A percentile compares a stretch with the other conserved stretches of the same genome.
These are phyloP conservation scores for Tympanoctomys barrerae DNA, from an alignment of 2,797 vertebrate species.

Conservation along the genomic window DNA sequence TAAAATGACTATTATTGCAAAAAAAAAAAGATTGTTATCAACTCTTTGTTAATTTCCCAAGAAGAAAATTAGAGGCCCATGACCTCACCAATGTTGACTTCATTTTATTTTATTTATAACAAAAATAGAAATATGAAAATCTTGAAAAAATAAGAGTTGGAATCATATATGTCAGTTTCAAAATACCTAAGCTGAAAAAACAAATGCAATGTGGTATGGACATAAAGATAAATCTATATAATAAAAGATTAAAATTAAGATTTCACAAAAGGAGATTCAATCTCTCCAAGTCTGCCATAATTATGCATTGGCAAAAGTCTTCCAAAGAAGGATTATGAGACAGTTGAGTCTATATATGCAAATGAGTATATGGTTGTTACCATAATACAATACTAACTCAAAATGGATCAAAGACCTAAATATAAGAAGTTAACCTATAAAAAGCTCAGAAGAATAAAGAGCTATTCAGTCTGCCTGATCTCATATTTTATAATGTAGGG, in stretches of 20 bases:
- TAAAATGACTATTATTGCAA: background rate
- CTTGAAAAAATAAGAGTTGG: background rate
- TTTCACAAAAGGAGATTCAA: background rate
- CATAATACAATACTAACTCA: background rate
- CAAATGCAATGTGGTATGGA: background rate
- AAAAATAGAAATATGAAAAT: background rate
- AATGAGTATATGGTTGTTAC: background rate
- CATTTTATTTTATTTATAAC: background rate
- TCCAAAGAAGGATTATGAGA: background rate
- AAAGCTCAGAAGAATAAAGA: background rate
- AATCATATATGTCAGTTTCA: background rate
- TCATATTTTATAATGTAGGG: background rate
- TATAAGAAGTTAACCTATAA: too few relatives aligned
- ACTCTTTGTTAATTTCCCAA: background rate
- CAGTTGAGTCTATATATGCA: background rate
- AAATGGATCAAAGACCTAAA: background rate
- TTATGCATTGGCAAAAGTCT: background rate
- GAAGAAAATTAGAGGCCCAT: too few relatives aligned
- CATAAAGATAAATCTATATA: background rate
- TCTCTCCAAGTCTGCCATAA: background rate
- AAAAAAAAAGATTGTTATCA: background rate
- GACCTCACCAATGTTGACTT: background rate
- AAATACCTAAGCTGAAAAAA: background rate
- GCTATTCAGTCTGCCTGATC: too few relatives aligned
- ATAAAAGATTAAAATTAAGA: background rate